phyloP scores from a whole-genome alignment of 2,797 vertebrate genomes.

The Hydrolagus colliei region DNA sequence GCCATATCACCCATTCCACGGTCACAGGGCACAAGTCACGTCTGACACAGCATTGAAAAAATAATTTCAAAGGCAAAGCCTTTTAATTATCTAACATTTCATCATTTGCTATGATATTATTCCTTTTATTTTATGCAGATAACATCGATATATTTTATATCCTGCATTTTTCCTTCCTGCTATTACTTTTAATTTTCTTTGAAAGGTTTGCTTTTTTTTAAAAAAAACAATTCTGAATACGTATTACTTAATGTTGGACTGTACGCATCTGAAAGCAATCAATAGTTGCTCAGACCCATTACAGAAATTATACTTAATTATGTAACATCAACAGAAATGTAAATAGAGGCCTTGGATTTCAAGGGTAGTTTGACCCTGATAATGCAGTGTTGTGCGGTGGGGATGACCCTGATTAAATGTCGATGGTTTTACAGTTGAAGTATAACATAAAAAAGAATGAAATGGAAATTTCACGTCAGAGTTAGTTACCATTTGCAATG shows the following conservation, averaged over 20 bases:
- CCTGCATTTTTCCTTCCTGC: constrained; percentile 8
- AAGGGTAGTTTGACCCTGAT: background rate
- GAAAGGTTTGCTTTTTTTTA: background rate
- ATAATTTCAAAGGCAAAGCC: background rate
- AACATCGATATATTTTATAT: constrained; percentile 8
- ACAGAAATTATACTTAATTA: background rate
- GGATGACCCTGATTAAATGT: background rate
- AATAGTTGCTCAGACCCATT: background rate
- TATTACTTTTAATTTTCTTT: background rate
- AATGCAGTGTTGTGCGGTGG: background rate
- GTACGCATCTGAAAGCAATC: constrained; percentile 14
- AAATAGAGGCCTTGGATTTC: background rate
- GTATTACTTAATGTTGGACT: background rate
- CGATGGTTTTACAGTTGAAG: background rate
- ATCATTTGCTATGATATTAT: background rate
- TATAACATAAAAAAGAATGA: background rate
- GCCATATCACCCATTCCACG: background rate
- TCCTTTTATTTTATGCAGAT: background rate
- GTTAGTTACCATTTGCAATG: background rate
- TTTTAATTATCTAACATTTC: background rate
- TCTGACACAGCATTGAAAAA: background rate
- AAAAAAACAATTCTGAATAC: background rate
- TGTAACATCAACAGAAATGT: background rate
- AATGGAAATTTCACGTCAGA: background rate
- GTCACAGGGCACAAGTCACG: background rate